A percentile compares a stretch with the other conserved stretches of the same genome.
Evolutionary conservation across 2,797 vertebrate genomes (phyloP).

Genomic region (Mycteria americana): DNA sequence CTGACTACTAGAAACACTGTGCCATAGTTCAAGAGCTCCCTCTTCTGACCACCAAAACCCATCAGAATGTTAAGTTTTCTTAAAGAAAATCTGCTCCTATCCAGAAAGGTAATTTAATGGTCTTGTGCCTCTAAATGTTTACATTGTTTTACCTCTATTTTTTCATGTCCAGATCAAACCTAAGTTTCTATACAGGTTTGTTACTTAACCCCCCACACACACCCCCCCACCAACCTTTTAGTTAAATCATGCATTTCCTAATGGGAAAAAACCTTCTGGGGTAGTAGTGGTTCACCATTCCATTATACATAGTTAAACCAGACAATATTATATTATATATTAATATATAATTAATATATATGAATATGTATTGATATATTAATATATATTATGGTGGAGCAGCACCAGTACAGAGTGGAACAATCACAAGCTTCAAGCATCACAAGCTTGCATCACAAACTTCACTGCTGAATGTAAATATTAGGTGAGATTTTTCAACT

Average conservation of each 20-base stretch:
- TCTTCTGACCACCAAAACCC: conserved; percentile 1
- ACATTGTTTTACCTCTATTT: neutral
- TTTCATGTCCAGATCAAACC: neutral
- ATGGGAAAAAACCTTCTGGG: neutral
- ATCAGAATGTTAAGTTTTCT: neutral
- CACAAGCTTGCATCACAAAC: neutral
- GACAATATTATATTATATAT: neutral
- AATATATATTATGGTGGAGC: neutral
- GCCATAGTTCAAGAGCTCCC: conserved; percentile 41
- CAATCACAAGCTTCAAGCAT: neutral
- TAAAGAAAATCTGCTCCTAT: neutral
- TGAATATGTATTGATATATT: no score
- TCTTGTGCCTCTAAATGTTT: neutral
- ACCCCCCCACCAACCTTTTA: neutral
- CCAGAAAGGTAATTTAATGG: neutral
- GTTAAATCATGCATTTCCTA: neutral
- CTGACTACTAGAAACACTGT: neutral
- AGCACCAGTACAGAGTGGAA: neutral
- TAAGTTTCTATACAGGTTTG: neutral
- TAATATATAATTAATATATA: no score
- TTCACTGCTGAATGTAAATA: neutral
- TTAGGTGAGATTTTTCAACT: neutral
- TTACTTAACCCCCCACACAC: neutral
- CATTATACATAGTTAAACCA: neutral
- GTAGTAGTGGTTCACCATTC: neutral